Percentiles rank a stretch among this genome's conserved stretches.
Conservation (phyloP, 2,113 vertebrate species). For the Clupea harengus region DNA sequence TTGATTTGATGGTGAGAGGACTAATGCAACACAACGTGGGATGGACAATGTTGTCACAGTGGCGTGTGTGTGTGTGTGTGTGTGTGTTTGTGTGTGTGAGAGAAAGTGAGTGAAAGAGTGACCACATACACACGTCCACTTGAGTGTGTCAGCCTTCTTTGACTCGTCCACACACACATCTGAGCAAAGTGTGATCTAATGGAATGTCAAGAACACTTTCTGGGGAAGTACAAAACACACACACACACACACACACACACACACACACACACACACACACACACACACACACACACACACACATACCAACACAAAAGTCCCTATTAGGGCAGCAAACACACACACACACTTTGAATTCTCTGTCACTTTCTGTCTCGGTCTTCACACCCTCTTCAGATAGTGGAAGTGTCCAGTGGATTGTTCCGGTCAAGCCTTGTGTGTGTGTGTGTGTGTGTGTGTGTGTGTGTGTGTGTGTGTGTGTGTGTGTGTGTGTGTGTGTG, state of each 20-base stretch:
- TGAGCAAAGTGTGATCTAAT: background rate
- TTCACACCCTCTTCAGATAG: too few relatives aligned
- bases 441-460: background rate
- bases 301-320: too few relatives aligned
- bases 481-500: background rate
- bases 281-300: constrained; percentile 15
- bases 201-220: background rate
- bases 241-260: constrained; percentile 22
- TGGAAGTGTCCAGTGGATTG: too few relatives aligned
- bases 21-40: too few relatives aligned
- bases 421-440: too few relatives aligned
- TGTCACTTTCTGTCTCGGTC: too few relatives aligned
- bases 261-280: constrained; percentile 24
- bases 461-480: background rate
- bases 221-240: background rate
- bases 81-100: background rate
- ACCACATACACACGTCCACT: background rate
- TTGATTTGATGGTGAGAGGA: too few relatives aligned
- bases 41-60: background rate
- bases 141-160: background rate
- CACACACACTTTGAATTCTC: too few relatives aligned
- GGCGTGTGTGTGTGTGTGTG: background rate
- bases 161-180: background rate
- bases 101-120: background rate
- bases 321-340: too few relatives aligned